Conservation (phyloP, 2,888 invertebrate species). For the Cylindroiulus punctatus region DNA sequence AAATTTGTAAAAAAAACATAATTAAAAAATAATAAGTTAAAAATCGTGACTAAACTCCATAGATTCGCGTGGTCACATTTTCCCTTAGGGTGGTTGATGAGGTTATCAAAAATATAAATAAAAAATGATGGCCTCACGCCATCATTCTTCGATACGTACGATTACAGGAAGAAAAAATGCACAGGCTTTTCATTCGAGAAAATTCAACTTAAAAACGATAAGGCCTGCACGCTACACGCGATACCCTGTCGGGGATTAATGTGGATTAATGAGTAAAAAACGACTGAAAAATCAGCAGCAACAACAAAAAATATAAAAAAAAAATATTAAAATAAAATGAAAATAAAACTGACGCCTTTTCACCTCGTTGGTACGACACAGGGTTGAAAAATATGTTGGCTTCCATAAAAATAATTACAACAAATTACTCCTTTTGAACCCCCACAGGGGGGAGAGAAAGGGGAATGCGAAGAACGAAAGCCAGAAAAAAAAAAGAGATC, state of each 20-base stretch:
- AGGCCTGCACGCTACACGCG: neutral
- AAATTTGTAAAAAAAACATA: no score
- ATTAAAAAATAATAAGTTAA: no score
- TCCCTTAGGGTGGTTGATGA: neutral
- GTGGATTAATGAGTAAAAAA: neutral
- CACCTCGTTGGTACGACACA: neutral
- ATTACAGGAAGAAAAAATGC: neutral
- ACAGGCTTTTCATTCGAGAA: neutral
- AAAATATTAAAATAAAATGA: neutral
- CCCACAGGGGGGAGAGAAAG: neutral
- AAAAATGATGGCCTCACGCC: neutral
- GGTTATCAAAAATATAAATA: no score
- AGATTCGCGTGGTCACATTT: neutral
- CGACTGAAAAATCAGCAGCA: no score
- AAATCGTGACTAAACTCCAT: constrained; percentile 26
- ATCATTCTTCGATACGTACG: neutral
- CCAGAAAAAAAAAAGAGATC: neutral
- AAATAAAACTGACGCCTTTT: neutral
- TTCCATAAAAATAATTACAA: constrained; percentile 31
- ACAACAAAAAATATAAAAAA: no score
- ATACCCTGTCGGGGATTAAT: neutral
- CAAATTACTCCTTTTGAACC: constrained; percentile 31
- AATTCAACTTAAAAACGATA: neutral
- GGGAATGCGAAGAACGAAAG: neutral
- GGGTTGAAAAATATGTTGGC: constrained; percentile 2